Evolutionary conservation across 1,140 invertebrate species (phyloP), one percentile per base, ranked within the genome.

Genomic region (Lordiphosa collinella): DNA sequence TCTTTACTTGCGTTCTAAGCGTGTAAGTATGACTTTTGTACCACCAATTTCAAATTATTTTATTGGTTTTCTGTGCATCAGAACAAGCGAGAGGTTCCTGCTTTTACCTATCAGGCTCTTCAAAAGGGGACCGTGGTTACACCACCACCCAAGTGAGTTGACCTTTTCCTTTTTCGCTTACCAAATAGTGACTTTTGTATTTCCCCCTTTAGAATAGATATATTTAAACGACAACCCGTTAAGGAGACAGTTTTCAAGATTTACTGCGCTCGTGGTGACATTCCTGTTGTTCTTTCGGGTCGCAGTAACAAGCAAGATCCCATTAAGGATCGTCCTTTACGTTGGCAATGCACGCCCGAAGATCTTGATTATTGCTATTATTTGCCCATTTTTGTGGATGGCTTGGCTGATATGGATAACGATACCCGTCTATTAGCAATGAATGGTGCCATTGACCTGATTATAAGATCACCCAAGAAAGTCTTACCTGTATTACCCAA

Each of bases 341-440:
- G 79, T 48, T 89, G 88, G 87, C 64, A 68, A 34, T 85, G 86
- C 54, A 59, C 50, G 0, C 87, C 87, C 4, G 70, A 95, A 52
- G 94, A 96, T 63, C 89, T 98, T 18, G 97, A 99, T 88, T 98
- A 96, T 87, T 94, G 96, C 80, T 95, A 97, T 87, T 98, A 97
- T 86, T 90, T 99, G 10, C 97, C 97, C 1, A 92, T 98, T 87
- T 98, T 99, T 88, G 97, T 98, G 76, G 96, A 98, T 80, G 97
- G 97, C 3, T 36, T 87, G 41, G 78, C 85, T 4, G 87, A 89
- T 40, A 62, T 61, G 41, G 66, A 89, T 10, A 50, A 44, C 4
- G 76, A 88, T 29, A 69, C 84, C 4, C 73, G 87, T 2, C 14
- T 72, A 13, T 22, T 88, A 37, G 85, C 87, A 1, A 31, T 73